Conservation (phyloP, 2,888 invertebrate species). For the Agriotes lineatus region DNA sequence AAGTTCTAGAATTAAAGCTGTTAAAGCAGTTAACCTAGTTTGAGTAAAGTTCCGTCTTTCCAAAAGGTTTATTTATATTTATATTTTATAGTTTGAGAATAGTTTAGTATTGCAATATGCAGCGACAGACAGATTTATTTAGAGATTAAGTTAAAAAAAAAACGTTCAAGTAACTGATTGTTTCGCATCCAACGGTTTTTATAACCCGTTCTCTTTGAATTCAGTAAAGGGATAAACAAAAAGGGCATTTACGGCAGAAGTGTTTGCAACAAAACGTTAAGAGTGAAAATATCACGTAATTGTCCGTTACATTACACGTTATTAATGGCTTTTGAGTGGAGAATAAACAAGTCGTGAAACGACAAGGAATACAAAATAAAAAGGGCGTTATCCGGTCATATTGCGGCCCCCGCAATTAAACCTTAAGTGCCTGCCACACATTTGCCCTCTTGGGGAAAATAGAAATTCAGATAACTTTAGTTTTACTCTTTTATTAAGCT, state of each 20-base stretch:
- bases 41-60: too few species aligned
- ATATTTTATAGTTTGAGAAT: too few species aligned
- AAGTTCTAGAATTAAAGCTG: too few species aligned
- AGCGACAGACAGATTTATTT: too few species aligned
- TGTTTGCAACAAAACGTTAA: constrained; percentile 10
- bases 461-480: constrained; percentile 31
- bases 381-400: constrained; percentile 21
- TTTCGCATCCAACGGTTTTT: too few species aligned
- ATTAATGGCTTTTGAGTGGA: not conserved
- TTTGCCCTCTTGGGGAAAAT: constrained; percentile 27
- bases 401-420: constrained; percentile 30
- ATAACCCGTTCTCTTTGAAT: too few species aligned
- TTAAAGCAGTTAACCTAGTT: too few species aligned
- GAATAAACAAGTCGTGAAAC: constrained; percentile 23
- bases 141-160: too few species aligned
- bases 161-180: too few species aligned
- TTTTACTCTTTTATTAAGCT: constrained; percentile 31
- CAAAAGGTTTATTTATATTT: too few species aligned
- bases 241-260: too few species aligned
- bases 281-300: constrained; percentile 9
- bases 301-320: not conserved
- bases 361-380: constrained; percentile 23
- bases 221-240: constrained; percentile 8
- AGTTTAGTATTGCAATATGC: too few species aligned
- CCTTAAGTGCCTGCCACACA: constrained; percentile 31